phyloP scores from a whole-genome alignment of 2,888 invertebrate genomes.

The Melinaea menophilus region DNA sequence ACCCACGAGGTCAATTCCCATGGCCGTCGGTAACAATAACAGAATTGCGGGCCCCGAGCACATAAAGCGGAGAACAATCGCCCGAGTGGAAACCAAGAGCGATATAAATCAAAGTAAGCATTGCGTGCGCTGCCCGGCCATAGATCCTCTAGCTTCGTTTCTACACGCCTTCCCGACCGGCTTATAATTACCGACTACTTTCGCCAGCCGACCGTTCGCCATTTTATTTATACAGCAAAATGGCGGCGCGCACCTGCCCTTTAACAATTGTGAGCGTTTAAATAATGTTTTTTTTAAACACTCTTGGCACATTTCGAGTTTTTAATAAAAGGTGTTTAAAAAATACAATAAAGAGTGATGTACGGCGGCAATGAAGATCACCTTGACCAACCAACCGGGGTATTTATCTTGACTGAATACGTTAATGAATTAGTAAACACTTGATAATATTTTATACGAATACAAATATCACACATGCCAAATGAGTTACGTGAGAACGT shows the following conservation, averaged over 20 bases:
- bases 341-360: slow-evolving; percentile 52
- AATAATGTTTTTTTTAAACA: not conserved
- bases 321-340: not conserved
- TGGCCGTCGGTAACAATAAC: slow-evolving; percentile 68
- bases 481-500: not conserved
- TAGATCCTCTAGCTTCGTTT: slow-evolving; percentile 68
- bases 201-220: slow-evolving; percentile 71
- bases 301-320: not conserved
- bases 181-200: slow-evolving; percentile 75
- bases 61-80: slow-evolving; percentile 72
- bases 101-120: slow-evolving; percentile 74
- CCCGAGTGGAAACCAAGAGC: slow-evolving; percentile 69
- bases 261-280: not conserved
- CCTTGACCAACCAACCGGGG: slow-evolving; percentile 62
- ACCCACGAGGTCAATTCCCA: slow-evolving; percentile 50
- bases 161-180: slow-evolving; percentile 56
- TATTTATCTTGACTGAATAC: slow-evolving; percentile 44
- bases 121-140: slow-evolving; percentile 69
- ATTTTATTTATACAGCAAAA: slow-evolving; percentile 76
- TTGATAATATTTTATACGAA: slow-evolving; percentile 11
- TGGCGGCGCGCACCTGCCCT: slow-evolving; percentile 63
- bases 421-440: slow-evolving; percentile 29
- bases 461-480: slow-evolving; percentile 5
- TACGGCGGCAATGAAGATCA: slow-evolving; percentile 63
- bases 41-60: slow-evolving; percentile 57